Conservation (phyloP, 1,140 invertebrate species). For the Arion vulgaris region DNA sequence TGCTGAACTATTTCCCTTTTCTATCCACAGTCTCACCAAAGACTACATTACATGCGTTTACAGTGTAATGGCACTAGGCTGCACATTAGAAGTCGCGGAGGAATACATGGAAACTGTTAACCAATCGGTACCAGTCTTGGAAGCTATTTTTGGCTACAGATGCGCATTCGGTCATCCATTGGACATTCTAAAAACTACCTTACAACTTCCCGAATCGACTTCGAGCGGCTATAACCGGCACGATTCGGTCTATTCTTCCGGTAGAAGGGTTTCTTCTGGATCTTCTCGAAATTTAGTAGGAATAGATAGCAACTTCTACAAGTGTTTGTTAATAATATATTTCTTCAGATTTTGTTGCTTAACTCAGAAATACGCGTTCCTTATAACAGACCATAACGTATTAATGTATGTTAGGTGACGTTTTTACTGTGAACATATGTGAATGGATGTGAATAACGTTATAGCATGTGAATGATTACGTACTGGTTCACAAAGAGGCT, state of each 20-base stretch:
- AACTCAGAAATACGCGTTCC: not conserved
- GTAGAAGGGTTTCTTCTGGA: not conserved
- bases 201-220: not conserved
- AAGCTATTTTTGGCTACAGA: slow-evolving; percentile 40
- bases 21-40: slow-evolving; percentile 41
- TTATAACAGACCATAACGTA: no score
- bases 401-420: no score
- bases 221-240: not conserved
- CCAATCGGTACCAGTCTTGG: slow-evolving; percentile 39
- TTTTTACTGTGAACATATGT: no score
- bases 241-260: not conserved
- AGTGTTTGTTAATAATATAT: not conserved
- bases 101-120: slow-evolving; percentile 46
- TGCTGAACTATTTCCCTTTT: no score
- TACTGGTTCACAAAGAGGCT: no score
- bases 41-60: slow-evolving; percentile 52
- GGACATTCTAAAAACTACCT: slow-evolving; percentile 44
- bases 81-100: slow-evolving; percentile 42
- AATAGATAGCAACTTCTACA: not conserved
- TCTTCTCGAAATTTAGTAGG: not conserved
- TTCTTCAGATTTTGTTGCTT: not conserved
- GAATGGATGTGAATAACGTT: no score
- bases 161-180: slow-evolving; percentile 46
- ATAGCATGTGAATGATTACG: no score
- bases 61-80: slow-evolving; percentile 46